Base-by-base conservation (phyloP, 53 echinoderm and acorn worm species). In the Patiria pectinifera region DNA sequence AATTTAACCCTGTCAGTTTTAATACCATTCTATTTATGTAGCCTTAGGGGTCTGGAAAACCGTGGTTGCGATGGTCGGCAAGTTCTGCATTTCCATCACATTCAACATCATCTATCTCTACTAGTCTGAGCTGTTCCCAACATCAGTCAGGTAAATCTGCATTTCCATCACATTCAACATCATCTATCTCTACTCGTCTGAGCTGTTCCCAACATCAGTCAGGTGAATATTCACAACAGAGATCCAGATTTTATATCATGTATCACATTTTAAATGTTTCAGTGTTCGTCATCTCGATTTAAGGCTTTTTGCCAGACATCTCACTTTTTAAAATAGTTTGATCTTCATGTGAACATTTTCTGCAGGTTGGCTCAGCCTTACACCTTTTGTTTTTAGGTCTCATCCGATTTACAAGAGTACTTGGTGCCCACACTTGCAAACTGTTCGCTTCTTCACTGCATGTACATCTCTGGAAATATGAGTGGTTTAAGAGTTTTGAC, bases 191-290 rank as follows among this genome's bases (percentile, higher is more conserved):
- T 96, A 95, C 78, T 89, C 97, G 6, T 92, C 94, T 12, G 97
- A 97, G 79, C 82, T 97, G 7, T 97, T 95, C 69, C 97, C 97
- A 46, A 97, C 97, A 72, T 94, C 96, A n/a, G 93, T 97, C 18
- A 96, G 97, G 97, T 97, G 88, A 89, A 18, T 23, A 10, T 59
- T 7, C 60, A 59, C 11, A 59, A n/a, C n/a, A n/a, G n/a, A 11
- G 60, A 59, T 59, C 6, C 60, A 72, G 18, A 16, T 4, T 23
- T 19, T 16, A 7, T 16, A 4, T 10, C 72, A 23, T 23, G 72
- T 59, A 72, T 72, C 4, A 72, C n/a, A n/a, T n/a, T 10, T 19
- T 23, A 72, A 7, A 23, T 72, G 72, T 23, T 10, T n/a, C 19
- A 7, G 15, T 18, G 24, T 72, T 10, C 21, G 72, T 10, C 19